phyloP scores from a whole-genome alignment of 2,113 vertebrate genomes.

The Xerus inauris region DNA sequence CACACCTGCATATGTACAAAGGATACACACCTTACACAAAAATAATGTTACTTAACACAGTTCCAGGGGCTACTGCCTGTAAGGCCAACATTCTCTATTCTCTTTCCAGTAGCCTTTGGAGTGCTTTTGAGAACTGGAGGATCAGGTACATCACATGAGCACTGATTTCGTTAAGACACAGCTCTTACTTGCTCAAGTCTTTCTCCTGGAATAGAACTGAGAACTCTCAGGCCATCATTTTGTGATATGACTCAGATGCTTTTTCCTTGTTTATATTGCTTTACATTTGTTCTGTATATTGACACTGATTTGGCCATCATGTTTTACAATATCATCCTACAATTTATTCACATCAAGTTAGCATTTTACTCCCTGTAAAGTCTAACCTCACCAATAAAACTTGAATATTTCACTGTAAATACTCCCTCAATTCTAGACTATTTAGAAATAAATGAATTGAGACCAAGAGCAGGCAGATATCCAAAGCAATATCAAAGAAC shows the following conservation, averaged over 20 bases:
- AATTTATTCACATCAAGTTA: not conserved
- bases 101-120: not conserved
- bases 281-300: not conserved
- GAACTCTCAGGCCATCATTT: not conserved
- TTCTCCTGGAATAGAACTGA: not conserved
- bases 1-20: not conserved
- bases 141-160: not conserved
- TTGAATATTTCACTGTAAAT: not conserved
- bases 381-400: not conserved
- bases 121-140: not conserved
- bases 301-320: not conserved
- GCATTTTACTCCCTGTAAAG: not conserved
- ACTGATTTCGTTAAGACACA: not conserved
- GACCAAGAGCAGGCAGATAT: not conserved
- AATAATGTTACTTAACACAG: slow-evolving; percentile 9
- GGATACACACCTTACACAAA: not conserved
- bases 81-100: not conserved
- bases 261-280: not conserved
- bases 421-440: not conserved
- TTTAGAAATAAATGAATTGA: not conserved
- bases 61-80: not conserved
- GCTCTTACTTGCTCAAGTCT: not conserved
- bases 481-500: not conserved
- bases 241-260: not conserved
- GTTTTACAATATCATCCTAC: not conserved